Percentiles rank a stretch among this genome's conserved stretches.
Conservation (phyloP, 1,140 invertebrate genomes). For the Amphibalanus amphitrite region DNA sequence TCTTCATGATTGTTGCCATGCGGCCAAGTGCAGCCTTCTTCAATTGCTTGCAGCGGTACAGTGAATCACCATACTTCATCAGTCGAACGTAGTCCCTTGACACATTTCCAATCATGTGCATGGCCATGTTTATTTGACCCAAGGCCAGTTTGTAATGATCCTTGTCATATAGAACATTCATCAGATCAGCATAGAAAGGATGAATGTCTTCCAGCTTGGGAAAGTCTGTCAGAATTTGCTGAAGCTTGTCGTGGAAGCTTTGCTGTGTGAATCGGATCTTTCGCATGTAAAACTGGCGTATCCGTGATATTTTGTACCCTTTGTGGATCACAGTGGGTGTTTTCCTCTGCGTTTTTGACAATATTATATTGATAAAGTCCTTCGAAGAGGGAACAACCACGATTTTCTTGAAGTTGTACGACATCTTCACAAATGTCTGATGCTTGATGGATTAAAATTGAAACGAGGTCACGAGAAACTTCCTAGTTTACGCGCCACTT, state of each 20-base stretch:
- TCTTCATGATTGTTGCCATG: conserved; percentile 96
- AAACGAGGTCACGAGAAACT: too few relatives aligned
- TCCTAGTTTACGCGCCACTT: too few relatives aligned
- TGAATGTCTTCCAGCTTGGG: conserved; percentile 97
- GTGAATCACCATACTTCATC: conserved; percentile 90
- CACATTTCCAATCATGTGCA: conserved; percentile 85
- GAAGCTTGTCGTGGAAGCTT: conserved; percentile 93
- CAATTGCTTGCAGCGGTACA: conserved; percentile 94
- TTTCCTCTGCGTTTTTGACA: conserved; percentile 97
- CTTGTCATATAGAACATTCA: conserved; percentile 99
- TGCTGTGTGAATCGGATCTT: conserved; percentile 97
- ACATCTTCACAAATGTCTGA: conserved; percentile 30
- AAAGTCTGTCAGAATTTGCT: conserved; percentile 91
- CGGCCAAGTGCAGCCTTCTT: conserved; percentile 90
- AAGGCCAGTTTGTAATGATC: conserved; percentile 98
- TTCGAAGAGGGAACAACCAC: conserved; percentile 75
- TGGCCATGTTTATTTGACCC: conserved; percentile 93
- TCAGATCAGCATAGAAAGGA: conserved; percentile 97
- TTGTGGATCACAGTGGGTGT: conserved; percentile 97
- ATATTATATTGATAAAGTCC: conserved; percentile 96
- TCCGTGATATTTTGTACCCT: conserved; percentile 90
- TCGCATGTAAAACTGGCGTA: conserved; percentile 88
- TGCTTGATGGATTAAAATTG: too few relatives aligned
- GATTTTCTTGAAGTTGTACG: conserved; percentile 98
- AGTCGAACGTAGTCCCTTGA: conserved; percentile 34